Evolutionary conservation across 1,140 invertebrate genomes (phyloP), one percentile per base, ranked within the genome.

Genomic region (Pseudomyrmex dendroicus): DNA sequence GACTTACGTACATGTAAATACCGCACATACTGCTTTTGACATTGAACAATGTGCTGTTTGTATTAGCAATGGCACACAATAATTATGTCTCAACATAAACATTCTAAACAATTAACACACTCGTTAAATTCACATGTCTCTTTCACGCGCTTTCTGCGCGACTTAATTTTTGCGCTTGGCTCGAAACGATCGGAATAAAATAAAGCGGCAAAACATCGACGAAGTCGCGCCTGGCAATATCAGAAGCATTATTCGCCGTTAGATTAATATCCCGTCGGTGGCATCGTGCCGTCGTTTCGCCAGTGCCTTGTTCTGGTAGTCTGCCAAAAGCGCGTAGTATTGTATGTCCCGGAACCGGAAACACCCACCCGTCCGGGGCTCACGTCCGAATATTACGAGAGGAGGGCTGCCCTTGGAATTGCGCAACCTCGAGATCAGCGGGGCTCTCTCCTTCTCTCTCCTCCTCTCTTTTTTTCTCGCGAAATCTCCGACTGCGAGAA

Each of bases 261-360:
- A 86, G 86, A 93, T 93, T 93, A 93, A 93, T 93, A 93, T 89
- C 82, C 90, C 86, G 88, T 91, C 86, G 83, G 84, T 76, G 86
- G 59, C 89, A 90, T 87, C 68, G 87, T 82, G 85, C 88, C 85
- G 86, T 90, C 63, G 70, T 80, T 73, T 74, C 54, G n/a, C 22
- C 73, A 88, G 76, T 88, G 70, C 80, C 86, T 89, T 90, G 90
- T 92, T 90, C 88, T 92, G 93, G 91, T 91, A 85, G 56, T 74
- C 85, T 92, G 92, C 92, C 92, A 93, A 91, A 90, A 90, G 85
- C 86, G 84, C 59, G 17, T 84, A 84, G 88, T 88, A 90, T 91
- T 90, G 88, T 89, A 83, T 84, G 87, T 77, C 83, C 84, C 83
- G 84, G 85, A 91, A 92, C 80, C 90, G 91, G 90, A 92, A 91